phyloP scores from a whole-genome alignment of 2,797 vertebrate genomes.

The Myotis daubentonii region DNA sequence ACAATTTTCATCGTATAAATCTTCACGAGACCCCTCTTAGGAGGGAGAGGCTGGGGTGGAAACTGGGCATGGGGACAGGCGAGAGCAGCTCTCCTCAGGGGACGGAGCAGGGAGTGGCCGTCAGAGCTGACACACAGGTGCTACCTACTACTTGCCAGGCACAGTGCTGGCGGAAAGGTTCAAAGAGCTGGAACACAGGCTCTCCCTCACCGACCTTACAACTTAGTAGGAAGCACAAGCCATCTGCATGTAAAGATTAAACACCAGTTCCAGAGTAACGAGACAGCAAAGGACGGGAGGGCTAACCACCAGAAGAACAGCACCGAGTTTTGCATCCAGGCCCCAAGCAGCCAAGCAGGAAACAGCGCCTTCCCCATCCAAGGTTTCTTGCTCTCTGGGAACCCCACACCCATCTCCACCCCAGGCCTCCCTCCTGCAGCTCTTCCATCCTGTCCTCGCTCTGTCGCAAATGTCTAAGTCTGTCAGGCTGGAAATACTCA shows the following conservation, averaged over 20 bases:
- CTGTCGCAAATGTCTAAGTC: background rate
- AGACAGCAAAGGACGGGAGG: background rate
- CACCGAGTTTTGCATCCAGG: background rate
- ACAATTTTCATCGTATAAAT: background rate
- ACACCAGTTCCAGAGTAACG: background rate
- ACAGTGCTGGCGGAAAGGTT: background rate
- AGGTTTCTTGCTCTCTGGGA: background rate
- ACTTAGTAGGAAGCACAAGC: background rate
- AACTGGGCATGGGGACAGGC: background rate
- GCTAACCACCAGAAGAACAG: background rate
- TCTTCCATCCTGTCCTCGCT: background rate
- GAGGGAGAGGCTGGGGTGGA: background rate
- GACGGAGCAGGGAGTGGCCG: background rate
- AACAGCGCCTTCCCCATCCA: background rate
- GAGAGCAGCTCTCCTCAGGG: background rate
- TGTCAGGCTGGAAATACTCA: background rate
- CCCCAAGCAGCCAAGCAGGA: background rate
- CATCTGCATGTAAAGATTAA: background rate
- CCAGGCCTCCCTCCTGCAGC: background rate
- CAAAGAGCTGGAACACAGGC: background rate
- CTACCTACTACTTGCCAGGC: background rate
- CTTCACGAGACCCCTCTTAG: background rate
- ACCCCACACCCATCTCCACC: background rate
- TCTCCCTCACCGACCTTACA: background rate
- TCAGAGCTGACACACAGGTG: background rate